Evolutionary conservation across 2,888 invertebrate genomes (phyloP).

Genomic region (Nemurella pictetii): DNA sequence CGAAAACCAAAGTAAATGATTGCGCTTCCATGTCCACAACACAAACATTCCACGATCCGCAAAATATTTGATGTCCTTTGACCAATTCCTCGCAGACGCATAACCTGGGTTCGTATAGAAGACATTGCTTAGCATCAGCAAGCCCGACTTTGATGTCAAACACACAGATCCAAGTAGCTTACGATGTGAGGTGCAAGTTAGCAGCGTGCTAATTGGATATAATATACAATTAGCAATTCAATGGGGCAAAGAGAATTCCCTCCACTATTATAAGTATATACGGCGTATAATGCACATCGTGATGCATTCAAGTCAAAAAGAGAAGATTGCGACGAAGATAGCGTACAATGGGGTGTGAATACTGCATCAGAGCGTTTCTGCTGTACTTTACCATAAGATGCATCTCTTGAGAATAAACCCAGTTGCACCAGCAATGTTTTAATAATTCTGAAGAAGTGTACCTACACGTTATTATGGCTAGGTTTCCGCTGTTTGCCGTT

Average conservation of each 20-base stretch:
- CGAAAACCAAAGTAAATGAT: no score
- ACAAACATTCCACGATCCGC: no score
- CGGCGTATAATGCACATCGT: background rate
- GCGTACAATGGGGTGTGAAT: background rate
- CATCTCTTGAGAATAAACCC: background rate
- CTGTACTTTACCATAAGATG: background rate
- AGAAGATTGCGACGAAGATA: background rate
- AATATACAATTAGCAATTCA: slow-evolving; percentile 30
- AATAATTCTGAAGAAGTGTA: background rate
- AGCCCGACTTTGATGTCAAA: no score
- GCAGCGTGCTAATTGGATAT: background rate
- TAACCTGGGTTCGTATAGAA: no score
- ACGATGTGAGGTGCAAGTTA: background rate
- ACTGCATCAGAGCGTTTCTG: background rate
- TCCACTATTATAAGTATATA: slow-evolving; percentile 8
- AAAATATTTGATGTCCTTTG: no score
- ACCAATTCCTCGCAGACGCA: no score
- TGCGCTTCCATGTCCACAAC: no score
- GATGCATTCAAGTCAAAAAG: background rate
- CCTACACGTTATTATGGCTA: background rate
- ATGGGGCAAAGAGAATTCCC: slow-evolving; percentile 16
- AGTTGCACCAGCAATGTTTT: background rate
- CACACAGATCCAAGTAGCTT: no score
- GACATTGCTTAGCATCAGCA: no score
- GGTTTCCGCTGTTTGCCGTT: background rate